phyloP scores from a whole-genome alignment of 2,888 invertebrate species.

The Pyrochroa serraticornis region DNA sequence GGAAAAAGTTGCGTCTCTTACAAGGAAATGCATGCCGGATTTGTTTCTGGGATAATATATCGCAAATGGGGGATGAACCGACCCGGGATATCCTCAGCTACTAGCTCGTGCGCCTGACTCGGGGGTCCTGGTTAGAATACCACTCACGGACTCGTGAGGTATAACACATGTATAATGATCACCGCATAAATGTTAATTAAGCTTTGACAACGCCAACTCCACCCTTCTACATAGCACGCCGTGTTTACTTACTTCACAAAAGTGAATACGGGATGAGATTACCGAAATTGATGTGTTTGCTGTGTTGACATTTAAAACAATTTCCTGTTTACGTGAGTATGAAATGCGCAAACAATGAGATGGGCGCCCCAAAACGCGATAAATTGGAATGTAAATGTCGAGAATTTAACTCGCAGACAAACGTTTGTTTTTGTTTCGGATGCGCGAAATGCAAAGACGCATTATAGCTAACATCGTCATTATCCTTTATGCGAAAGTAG shows the following conservation, averaged over 20 bases:
- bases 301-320: conserved; percentile 21
- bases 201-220: conserved; percentile 36
- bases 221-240: conserved; percentile 18
- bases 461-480: too few species aligned
- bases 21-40: conserved; percentile 19
- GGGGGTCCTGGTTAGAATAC: conserved; percentile 27
- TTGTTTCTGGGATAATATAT: conserved; percentile 14
- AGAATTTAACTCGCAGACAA: too few species aligned
- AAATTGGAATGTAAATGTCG: not conserved
- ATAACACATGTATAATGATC: conserved; percentile 43
- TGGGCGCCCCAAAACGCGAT: not conserved
- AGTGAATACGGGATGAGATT: conserved; percentile 23
- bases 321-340: conserved; percentile 14
- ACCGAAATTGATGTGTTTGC: conserved; percentile 16
- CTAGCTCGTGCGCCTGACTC: not conserved
- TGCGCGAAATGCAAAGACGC: too few species aligned
- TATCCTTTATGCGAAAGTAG: too few species aligned
- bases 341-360: conserved; percentile 1
- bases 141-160: conserved; percentile 33
- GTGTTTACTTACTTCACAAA: conserved; percentile 25
- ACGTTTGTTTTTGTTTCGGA: too few species aligned
- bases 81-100: not conserved
- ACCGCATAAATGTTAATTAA: conserved; percentile 45
- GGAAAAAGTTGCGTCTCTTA: conserved; percentile 7
- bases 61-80: not conserved